Conservation (phyloP, 30 jellyfish, hydroid and myxozoan species). For the Sanderia malayensis region DNA sequence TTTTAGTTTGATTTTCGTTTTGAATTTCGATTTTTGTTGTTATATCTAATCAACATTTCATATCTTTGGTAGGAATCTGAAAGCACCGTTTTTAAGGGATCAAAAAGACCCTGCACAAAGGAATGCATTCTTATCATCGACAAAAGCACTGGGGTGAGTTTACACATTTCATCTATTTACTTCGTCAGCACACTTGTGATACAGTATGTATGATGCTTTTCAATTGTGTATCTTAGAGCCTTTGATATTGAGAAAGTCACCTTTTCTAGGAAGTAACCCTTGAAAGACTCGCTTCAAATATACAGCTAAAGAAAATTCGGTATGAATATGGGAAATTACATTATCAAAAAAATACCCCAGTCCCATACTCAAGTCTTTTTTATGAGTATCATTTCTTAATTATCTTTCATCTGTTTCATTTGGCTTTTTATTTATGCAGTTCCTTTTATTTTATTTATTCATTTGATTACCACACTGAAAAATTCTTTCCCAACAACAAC, state of each 20-base stretch:
- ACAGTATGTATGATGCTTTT: not conserved
- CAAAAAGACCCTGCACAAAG: constrained; percentile 86
- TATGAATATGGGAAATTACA: too few relatives aligned
- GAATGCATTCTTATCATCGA: constrained; percentile 88
- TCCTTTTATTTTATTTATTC: not conserved
- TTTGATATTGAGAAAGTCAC: not conserved
- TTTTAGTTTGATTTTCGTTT: too few relatives aligned
- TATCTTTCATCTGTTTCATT: too few relatives aligned
- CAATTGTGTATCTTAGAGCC: not conserved
- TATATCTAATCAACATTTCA: too few relatives aligned
- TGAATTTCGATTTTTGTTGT: too few relatives aligned
- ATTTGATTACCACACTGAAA: not conserved
- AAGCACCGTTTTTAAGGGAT: constrained; percentile 83
- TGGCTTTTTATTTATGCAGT: too few relatives aligned
- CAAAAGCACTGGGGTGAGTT: constrained; percentile 88
- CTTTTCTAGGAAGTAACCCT: constrained; percentile 74
- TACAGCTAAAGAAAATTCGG: constrained; percentile 86
- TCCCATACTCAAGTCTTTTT: too few relatives aligned
- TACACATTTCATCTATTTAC: too few relatives aligned
- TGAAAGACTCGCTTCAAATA: constrained; percentile 75
- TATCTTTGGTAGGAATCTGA: constrained; percentile 68
- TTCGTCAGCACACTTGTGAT: too few relatives aligned
- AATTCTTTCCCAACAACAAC: too few relatives aligned
- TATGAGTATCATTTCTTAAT: too few relatives aligned
- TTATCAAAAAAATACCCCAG: too few relatives aligned